Evolutionary conservation across 92 coral and sea anemone genomes (phyloP), one percentile per base, ranked within the genome.

Genomic region (Epizoanthus illoricatus): DNA sequence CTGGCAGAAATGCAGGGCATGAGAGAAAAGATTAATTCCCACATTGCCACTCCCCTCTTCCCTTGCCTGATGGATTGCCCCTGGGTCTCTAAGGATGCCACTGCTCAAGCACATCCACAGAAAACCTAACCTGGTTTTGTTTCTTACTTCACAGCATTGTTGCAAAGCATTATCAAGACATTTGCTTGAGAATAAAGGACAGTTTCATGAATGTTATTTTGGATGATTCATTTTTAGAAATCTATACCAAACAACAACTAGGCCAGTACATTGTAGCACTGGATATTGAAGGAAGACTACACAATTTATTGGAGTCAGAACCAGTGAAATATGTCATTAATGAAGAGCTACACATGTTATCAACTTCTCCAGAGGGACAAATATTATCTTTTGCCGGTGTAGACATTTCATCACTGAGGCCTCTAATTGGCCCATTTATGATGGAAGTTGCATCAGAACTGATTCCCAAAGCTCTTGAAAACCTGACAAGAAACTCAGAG

Each of bases 301-400:
- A 88, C 79, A 87, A 83, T 45, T 84, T 92, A 62, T 52, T 92
- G 54, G 90, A 90, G 60, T 90, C 94, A 9, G 92, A 92, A 75
- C 83, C 90, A 75, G 75, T 92, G 63, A 91, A 92, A 73, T 86
- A 86, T 65, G 85, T 92, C 24, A 92, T 92, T 55, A 84, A 85
- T 75, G 87, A 83, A 36, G 94, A 92, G 72, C 82, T 92, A 18
- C 89, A 90, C 28, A 17, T 84, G 28, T 84, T 92, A 74, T 87
- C 85, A 39, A 64, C 68, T 57, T 88, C 94, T 8, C 86, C 97
- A n/a, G 97, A 92, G 43, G 97, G 94, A 28, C 94, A 92, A 71
- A 79, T 92, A n/a, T 78, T 92, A 16, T 52, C 85, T 10, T 79
- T 76, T 74, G 84, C 81, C 64, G 97, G 97, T 17, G 62, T 92